Conservation (phyloP, 2,888 invertebrate genomes). For the Drosophila leonis region DNA sequence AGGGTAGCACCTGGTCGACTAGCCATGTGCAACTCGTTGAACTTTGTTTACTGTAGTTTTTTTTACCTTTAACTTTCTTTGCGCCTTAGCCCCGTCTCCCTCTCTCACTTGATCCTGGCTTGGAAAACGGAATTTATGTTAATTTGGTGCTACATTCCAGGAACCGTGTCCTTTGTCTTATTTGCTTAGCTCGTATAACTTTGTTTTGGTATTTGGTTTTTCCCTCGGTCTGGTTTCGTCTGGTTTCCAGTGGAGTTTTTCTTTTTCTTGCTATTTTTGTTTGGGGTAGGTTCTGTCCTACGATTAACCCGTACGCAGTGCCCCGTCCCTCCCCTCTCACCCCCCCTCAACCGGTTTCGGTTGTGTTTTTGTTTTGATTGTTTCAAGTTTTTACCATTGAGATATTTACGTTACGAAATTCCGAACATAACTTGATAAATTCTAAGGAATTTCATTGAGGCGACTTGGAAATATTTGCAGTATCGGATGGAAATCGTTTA, state of each 20-base stretch:
- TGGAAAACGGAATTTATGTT: conserved; percentile 73
- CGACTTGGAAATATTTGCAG: conserved; percentile 16
- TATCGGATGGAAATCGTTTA: conserved; percentile 22
- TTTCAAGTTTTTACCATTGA: conserved; percentile 30
- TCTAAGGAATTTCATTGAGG: conserved; percentile 21
- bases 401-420: conserved; percentile 44
- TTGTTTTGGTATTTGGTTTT: conserved; percentile 57
- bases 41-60: conserved; percentile 12
- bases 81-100: not conserved
- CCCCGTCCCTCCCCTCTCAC: not conserved
- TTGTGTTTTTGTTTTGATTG: conserved; percentile 10
- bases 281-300: conserved; percentile 33
- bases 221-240: conserved; percentile 14
- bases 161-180: conserved; percentile 50
- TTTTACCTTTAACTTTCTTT: conserved; percentile 36
- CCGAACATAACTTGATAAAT: conserved; percentile 31
- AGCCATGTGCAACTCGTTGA: not conserved
- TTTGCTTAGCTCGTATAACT: conserved; percentile 54
- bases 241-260: conserved; percentile 12
- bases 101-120: conserved; percentile 38
- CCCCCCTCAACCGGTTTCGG: not conserved
- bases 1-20: conserved; percentile 1
- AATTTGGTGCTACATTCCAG: conserved; percentile 71
- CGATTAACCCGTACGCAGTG: conserved; percentile 15
- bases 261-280: not conserved